Conservation (phyloP, 2,113 vertebrate species). For the Ursus arctos region DNA sequence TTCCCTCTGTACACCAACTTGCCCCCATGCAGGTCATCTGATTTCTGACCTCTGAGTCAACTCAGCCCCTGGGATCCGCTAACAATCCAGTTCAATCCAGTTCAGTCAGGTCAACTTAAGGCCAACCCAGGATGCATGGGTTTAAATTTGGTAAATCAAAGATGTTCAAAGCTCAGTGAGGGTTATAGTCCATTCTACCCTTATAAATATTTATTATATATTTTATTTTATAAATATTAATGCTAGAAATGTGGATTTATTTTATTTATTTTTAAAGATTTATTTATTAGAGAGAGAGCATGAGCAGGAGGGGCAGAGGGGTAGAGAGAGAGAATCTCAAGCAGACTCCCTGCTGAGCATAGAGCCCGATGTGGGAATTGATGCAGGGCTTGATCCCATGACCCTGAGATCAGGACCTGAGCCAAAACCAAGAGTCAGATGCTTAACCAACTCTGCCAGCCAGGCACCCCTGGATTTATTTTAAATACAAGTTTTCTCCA, state of each 20-base stretch:
- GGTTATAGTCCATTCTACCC: background rate
- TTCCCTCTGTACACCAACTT: background rate
- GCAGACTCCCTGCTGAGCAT: background rate
- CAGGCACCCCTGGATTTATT: background rate
- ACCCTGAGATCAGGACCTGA: background rate
- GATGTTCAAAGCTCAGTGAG: background rate
- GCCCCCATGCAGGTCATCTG: background rate
- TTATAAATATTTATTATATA: background rate
- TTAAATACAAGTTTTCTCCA: background rate
- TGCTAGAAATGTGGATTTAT: background rate
- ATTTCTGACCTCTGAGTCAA: background rate
- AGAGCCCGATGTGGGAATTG: background rate
- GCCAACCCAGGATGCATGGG: background rate
- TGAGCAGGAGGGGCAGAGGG: background rate
- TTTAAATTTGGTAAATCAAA: constrained; percentile 24
- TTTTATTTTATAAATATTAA: background rate
- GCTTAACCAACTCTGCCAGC: background rate
- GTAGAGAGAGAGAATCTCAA: background rate
- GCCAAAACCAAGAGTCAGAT: background rate
- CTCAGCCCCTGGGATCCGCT: background rate
- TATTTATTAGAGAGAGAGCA: background rate
- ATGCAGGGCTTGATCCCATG: background rate
- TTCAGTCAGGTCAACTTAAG: background rate
- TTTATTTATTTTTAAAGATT: background rate
- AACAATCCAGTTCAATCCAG: background rate